Conservation (phyloP, 2,113 vertebrate genomes). For the Desmodus rotundus region DNA sequence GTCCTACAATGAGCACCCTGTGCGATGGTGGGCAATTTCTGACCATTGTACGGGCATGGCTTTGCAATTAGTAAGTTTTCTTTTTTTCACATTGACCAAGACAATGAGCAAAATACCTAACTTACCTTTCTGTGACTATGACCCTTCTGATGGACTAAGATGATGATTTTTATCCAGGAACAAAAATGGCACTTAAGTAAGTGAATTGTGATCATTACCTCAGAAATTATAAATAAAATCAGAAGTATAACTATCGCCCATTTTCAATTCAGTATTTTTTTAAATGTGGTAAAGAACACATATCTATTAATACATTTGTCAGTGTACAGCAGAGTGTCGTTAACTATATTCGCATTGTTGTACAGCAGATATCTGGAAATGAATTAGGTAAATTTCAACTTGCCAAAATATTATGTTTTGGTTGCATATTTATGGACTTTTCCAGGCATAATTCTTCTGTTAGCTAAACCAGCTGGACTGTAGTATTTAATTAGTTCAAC, state of each 20-base stretch:
- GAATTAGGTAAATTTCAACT: conserved; percentile 12
- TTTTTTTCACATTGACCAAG: background rate
- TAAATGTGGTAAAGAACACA: background rate
- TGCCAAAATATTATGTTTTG: conserved; percentile 67
- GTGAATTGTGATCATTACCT: background rate
- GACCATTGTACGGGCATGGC: background rate
- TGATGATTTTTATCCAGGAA: background rate
- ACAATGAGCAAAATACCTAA: background rate
- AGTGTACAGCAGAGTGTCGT: background rate
- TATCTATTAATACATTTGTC: background rate
- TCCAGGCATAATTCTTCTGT: conserved; percentile 71
- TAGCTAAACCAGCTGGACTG: conserved; percentile 70
- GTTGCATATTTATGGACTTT: conserved; percentile 70
- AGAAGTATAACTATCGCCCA: background rate
- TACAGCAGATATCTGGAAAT: background rate
- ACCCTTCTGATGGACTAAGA: background rate
- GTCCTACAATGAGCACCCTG: background rate
- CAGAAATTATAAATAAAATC: background rate
- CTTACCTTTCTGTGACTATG: background rate
- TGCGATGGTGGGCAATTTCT: background rate
- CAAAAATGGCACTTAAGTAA: background rate
- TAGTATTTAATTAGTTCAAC: conserved; percentile 79
- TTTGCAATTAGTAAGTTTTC: background rate
- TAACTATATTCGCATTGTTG: background rate
- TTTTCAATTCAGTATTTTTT: background rate